Evolutionary conservation across 2,888 invertebrate species (phyloP).

Genomic region (Tiphia femorata): DNA sequence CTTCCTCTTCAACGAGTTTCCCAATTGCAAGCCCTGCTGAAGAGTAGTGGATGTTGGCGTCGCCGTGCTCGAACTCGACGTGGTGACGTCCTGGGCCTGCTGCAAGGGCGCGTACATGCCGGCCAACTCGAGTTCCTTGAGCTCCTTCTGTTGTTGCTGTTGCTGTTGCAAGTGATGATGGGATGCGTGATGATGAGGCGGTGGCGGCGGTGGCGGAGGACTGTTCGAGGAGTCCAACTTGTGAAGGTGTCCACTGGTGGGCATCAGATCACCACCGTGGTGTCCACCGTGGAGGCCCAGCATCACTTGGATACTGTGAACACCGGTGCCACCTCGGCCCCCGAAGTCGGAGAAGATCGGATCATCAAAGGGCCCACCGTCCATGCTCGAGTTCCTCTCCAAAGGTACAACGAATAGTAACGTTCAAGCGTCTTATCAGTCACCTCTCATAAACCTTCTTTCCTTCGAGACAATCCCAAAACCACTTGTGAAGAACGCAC

Average conservation of each 20-base stretch:
- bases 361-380: conserved; percentile 81
- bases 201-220: conserved; percentile 66
- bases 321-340: conserved; percentile 72
- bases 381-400: conserved; percentile 71
- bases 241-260: conserved; percentile 61
- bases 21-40: conserved; percentile 61
- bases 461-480: conserved; percentile 10
- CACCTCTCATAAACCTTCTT: not conserved
- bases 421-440: not conserved
- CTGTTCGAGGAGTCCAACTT: conserved; percentile 70
- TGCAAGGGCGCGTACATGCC: conserved; percentile 64
- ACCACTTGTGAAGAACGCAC: too few relatives aligned
- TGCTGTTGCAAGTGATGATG: conserved; percentile 69
- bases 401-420: conserved; percentile 4
- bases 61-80: conserved; percentile 65
- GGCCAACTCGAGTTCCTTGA: conserved; percentile 63
- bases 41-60: conserved; percentile 67
- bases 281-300: conserved; percentile 73
- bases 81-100: conserved; percentile 69
- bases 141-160: conserved; percentile 68
- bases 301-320: conserved; percentile 79
- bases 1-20: conserved; percentile 61
- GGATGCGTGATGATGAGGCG: conserved; percentile 64
- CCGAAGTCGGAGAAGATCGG: conserved; percentile 84
- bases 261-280: conserved; percentile 61